Evolutionary conservation across 2,797 vertebrate species (phyloP), one percentile per base, ranked within the genome.

Genomic region (Odontamblyopus lacepedii): DNA sequence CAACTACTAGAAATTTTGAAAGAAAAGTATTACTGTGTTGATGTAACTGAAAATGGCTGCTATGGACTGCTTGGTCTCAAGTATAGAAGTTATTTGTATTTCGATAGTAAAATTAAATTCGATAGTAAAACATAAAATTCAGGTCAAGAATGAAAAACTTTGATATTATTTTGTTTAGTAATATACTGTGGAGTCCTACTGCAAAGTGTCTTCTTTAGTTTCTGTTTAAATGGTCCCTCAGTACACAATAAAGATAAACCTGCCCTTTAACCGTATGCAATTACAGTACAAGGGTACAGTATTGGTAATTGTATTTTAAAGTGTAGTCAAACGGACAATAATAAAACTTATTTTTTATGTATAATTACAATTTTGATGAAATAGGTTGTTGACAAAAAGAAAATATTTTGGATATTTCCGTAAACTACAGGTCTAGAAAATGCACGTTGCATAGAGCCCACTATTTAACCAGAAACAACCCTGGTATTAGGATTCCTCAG

Each of bases 161-260:
- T 41, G 1, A 41, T 41, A 41, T 41, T 41, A 9, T 41, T 41
- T 9, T 2, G 0, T 41, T 41, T 12, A 13, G 12, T 12, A 44
- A 44, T 44, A 44, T 13, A 44, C 0, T 13, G 12, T 13, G 41
- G 13, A 48, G 44, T 38, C 35, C 35, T 38, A 38, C 8, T 9
- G 35, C 35, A 38, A 38, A 9, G 60, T 35, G 30, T 35, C 30
- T 4, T 4, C 19, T 38, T 63, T 63, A 15, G 30, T 4, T 9
- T 38, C 61, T 38, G 18, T 38, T 41, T n/a, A 41, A 63, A 35
- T 38, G 32, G 32, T 30, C 23, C 12, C 3, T 32, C 27, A 67
- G 19, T 51, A 51, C 19, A 32, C 48, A 67, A 67, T 5, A 44
- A n/a, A 62, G 80, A 77, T 50, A 83, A 81, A 73, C 30, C 1